Evolutionary conservation across 2,113 vertebrate genomes (phyloP).

Genomic region (Nibea coibor): DNA sequence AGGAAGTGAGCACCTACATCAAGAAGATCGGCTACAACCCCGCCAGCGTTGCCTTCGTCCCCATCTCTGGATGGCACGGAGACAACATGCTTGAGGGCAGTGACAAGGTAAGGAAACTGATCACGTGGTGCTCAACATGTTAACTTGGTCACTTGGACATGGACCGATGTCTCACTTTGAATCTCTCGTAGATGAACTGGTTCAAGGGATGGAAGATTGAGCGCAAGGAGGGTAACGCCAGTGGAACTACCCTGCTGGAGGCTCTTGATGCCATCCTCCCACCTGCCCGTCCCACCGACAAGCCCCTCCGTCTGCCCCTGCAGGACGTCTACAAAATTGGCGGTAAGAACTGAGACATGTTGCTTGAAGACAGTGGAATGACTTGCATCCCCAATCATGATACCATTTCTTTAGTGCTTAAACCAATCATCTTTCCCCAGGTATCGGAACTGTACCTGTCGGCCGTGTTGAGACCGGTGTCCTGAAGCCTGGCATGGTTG

Average conservation of each 20-base stretch:
- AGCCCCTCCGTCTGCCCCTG: constrained; percentile 84
- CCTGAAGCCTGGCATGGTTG: constrained; percentile 83
- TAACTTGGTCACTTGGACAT: too few relatives aligned
- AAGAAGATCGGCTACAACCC: constrained; percentile 89
- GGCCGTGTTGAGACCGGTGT: constrained; percentile 86
- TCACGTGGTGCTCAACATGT: fast-evolving
- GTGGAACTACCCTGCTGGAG: constrained; percentile 80
- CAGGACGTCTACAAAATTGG: constrained; percentile 89
- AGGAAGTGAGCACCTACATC: constrained; percentile 81
- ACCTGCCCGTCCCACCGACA: constrained; percentile 81
- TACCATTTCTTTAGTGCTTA: neutral
- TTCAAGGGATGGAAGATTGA: constrained; percentile 87
- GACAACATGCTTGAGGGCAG: constrained; percentile 87
- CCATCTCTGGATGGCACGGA: constrained; percentile 87
- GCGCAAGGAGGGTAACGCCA: constrained; percentile 82
- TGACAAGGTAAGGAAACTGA: constrained; percentile 66
- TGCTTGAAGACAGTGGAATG: neutral
- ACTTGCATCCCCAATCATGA: fast-evolving
- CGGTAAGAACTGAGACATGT: constrained; percentile 57
- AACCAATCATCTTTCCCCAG: constrained; percentile 28
- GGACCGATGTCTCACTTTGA: fast-evolving
- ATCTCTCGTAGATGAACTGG: constrained; percentile 78
- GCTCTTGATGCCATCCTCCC: constrained; percentile 84
- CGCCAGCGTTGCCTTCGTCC: constrained; percentile 81
- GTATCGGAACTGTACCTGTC: constrained; percentile 87